phyloP scores from a whole-genome alignment of 2,113 vertebrate genomes.

The Odontophorus gujanensis region DNA sequence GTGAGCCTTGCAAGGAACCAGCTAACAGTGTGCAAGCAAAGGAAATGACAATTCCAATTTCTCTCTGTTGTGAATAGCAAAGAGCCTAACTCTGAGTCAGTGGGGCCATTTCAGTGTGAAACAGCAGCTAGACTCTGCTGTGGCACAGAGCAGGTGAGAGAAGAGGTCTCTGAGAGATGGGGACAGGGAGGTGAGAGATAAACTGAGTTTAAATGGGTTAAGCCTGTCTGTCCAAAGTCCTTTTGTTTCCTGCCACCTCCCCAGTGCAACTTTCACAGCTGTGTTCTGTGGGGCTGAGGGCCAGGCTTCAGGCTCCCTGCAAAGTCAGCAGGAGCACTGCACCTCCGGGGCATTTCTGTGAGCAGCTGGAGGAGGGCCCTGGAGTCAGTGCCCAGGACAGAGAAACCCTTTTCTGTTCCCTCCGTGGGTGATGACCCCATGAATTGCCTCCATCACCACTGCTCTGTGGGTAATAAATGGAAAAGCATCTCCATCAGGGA shows the following conservation, averaged over 20 bases:
- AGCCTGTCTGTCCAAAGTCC: slow-evolving; percentile 10
- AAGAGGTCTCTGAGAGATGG: not conserved
- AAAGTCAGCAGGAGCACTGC: not conserved
- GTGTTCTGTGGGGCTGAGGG: not conserved
- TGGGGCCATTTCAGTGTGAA: not conserved
- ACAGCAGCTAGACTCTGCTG: not conserved
- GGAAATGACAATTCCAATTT: not conserved
- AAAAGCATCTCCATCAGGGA: not conserved
- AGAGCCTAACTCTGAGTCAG: not conserved
- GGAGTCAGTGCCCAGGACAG: not conserved
- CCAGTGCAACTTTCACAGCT: slow-evolving; percentile 58
- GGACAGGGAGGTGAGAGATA: slow-evolving; percentile 7
- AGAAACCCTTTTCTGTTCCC: not conserved
- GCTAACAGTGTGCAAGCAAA: not conserved
- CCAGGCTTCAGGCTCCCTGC: not conserved
- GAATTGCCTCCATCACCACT: not conserved
- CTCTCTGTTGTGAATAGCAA: not conserved
- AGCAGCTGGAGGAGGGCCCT: not conserved
- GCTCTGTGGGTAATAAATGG: not conserved
- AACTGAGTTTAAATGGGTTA: slow-evolving; percentile 54
- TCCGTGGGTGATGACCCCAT: not conserved
- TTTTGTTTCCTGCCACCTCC: slow-evolving; percentile 57
- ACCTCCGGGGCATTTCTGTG: not conserved
- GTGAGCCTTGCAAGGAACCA: not conserved
- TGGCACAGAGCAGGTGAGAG: not conserved